Percentiles rank a stretch among this genome's conserved stretches.
phyloP scores from a whole-genome alignment of 2,113 vertebrate species.

The Origma solitaria region DNA sequence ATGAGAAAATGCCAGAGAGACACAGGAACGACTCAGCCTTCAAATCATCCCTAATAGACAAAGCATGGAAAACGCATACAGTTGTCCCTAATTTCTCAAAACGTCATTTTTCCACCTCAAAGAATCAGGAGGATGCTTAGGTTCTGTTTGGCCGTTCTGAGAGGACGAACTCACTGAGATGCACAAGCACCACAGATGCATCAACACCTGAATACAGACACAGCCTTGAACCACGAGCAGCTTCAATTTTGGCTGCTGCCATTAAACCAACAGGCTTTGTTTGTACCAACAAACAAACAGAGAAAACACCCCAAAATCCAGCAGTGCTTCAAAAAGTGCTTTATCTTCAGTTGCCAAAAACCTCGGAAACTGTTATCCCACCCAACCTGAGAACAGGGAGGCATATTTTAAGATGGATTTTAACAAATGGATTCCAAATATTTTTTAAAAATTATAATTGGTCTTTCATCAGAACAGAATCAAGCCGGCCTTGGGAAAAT shows the following conservation, averaged over 20 bases:
- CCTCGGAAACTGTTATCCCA: neutral
- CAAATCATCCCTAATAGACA: neutral
- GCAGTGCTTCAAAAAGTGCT: neutral
- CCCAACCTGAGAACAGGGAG: neutral
- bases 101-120: neutral
- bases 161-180: neutral
- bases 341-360: neutral
- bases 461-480: neutral
- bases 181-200: neutral
- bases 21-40: neutral
- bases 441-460: neutral
- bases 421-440: neutral
- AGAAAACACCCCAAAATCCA: neutral
- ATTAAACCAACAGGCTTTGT: neutral
- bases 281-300: neutral
- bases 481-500: neutral
- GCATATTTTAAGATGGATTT: neutral
- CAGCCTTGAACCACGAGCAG: neutral
- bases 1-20: neutral
- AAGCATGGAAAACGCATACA: neutral
- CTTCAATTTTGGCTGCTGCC: neutral
- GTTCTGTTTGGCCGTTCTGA: neutral
- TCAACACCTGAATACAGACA: neutral
- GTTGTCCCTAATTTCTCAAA: neutral
- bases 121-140: neutral